Conservation (phyloP, 2,113 vertebrate species). For the Pluvianellus socialis region DNA sequence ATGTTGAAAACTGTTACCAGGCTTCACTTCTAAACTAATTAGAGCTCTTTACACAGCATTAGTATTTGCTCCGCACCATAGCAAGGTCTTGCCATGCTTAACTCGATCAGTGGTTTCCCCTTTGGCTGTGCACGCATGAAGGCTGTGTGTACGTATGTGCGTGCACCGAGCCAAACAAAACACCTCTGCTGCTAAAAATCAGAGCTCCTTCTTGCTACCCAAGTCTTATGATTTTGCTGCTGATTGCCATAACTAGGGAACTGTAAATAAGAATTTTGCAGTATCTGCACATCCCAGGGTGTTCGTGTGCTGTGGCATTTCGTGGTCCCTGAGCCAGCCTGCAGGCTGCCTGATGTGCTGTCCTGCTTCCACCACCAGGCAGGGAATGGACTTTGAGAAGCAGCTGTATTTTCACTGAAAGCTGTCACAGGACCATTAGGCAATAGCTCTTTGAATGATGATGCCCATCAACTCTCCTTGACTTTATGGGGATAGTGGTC, state of each 20-base stretch:
- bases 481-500: not conserved
- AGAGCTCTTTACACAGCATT: not conserved
- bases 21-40: not conserved
- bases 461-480: not conserved
- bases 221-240: not conserved
- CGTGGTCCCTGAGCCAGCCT: accelerated
- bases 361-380: not conserved
- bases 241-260: not conserved
- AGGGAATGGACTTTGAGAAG: not conserved
- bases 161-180: not conserved
- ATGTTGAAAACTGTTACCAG: not conserved
- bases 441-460: not conserved
- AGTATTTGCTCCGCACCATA: not conserved
- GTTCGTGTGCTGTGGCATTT: not conserved
- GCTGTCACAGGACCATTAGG: not conserved
- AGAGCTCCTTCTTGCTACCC: not conserved
- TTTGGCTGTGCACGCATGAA: accelerated
- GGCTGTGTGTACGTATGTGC: accelerated
- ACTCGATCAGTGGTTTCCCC: accelerated
- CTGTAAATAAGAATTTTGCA: not conserved
- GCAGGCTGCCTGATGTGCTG: not conserved
- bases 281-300: not conserved
- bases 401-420: not conserved
- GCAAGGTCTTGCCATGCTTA: not conserved
- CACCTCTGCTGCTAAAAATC: not conserved